These are phyloP conservation scores for Acyrthosiphon pisum DNA, from an alignment of 1,140 invertebrate genomes.

Conservation along the genomic window DNA sequence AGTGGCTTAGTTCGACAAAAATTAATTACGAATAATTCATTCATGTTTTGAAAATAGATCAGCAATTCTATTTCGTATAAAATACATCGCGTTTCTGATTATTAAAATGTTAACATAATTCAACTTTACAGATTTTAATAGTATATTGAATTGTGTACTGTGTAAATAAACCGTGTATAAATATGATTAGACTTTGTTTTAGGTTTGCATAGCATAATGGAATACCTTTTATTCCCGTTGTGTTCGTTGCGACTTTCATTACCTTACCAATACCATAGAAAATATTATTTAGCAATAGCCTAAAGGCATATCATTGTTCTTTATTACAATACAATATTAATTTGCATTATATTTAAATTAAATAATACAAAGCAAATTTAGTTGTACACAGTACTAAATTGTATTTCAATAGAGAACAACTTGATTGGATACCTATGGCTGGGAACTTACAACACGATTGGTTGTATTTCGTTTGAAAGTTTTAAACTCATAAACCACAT, in stretches of 20 bases:
- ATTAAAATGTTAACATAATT: background rate
- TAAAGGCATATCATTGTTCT: conserved; percentile 2
- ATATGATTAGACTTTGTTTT: conserved; percentile 13
- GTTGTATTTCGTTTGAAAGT: background rate
- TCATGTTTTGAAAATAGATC: background rate
- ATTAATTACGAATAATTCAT: background rate
- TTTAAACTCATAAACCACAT: background rate
- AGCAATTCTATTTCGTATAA: background rate
- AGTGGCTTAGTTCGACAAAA: background rate
- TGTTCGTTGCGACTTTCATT: conserved; percentile 9
- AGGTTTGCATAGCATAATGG: background rate
- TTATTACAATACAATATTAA: conserved; percentile 2
- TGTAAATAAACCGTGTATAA: conserved; percentile 12
- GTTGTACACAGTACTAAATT: background rate
- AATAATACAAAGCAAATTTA: conserved; percentile 10
- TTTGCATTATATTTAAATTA: conserved; percentile 11
- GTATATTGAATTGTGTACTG: background rate
- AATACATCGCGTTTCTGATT: background rate
- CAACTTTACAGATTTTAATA: background rate
- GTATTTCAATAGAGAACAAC: background rate
- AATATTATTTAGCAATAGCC: conserved; percentile 13
- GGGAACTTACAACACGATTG: background rate
- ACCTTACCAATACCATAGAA: background rate
- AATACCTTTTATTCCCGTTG: conserved; percentile 15
- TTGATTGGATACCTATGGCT: background rate